phyloP scores from a whole-genome alignment of 2,888 invertebrate genomes.

The Melitaea athalia region DNA sequence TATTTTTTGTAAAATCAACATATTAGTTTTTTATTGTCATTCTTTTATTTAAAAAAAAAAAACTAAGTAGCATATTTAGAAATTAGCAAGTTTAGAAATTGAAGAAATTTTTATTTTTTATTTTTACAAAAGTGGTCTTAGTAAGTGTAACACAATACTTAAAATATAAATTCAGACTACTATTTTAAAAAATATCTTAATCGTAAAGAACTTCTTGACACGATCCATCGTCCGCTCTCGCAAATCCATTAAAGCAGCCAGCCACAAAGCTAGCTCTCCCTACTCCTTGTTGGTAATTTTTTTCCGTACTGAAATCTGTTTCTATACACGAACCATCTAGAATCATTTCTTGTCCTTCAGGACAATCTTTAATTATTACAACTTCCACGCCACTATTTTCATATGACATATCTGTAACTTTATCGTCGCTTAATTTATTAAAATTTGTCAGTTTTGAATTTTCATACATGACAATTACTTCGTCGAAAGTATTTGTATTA shows the following conservation, averaged over 20 bases:
- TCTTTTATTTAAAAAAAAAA: too few species aligned
- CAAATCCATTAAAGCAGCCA: slow-evolving; percentile 19
- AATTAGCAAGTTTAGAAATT: too few species aligned
- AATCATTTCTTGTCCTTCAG: slow-evolving; percentile 11
- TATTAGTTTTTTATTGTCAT: too few species aligned
- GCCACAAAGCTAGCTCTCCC: slow-evolving; percentile 16
- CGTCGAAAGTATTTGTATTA: not conserved
- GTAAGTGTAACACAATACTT: too few species aligned
- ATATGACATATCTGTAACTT: not conserved
- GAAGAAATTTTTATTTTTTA: too few species aligned
- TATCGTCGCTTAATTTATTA: not conserved
- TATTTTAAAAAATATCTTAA: not conserved
- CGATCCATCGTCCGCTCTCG: slow-evolving; percentile 7
- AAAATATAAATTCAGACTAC: not conserved
- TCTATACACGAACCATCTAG: slow-evolving; percentile 12
- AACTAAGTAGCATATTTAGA: too few species aligned
- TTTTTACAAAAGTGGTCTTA: too few species aligned
- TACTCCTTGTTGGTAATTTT: not conserved
- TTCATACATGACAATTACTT: not conserved
- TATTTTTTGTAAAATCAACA: too few species aligned
- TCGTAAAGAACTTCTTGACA: slow-evolving; percentile 26
- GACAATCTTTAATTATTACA: not conserved
- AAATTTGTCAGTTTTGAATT: not conserved
- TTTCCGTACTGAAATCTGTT: not conserved
- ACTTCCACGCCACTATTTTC: not conserved